Conservation (phyloP, 2,113 vertebrate genomes). For the Gallinago undulata region DNA sequence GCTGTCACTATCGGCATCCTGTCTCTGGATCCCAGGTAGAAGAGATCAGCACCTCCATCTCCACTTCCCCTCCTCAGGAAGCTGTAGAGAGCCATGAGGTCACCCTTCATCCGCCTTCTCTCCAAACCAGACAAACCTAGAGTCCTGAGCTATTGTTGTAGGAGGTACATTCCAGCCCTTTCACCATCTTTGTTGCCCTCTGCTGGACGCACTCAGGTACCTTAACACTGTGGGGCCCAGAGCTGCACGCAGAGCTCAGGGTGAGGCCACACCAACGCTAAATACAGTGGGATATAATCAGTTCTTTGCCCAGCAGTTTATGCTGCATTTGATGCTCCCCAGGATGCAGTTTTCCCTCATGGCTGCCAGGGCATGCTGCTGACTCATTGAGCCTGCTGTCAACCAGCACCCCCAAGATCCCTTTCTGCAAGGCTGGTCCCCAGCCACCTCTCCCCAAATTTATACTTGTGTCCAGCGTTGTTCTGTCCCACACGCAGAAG, state of each 20-base stretch:
- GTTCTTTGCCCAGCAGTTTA: not conserved
- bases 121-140: not conserved
- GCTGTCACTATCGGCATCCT: no score
- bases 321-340: not conserved
- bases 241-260: not conserved
- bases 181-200: not conserved
- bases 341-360: not conserved
- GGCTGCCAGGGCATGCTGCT: not conserved
- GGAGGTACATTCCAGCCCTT: not conserved
- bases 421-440: not conserved
- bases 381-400: not conserved
- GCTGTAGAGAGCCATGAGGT: not conserved
- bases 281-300: not conserved
- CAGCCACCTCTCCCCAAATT: not conserved
- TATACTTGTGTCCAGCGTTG: not conserved
- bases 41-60: not conserved
- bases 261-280: not conserved
- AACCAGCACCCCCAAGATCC: no score
- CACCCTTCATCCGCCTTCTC: not conserved
- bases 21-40: not conserved
- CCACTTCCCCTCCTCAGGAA: not conserved
- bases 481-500: not conserved
- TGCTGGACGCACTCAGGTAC: not conserved
- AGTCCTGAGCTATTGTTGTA: not conserved
- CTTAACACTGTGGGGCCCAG: not conserved